A percentile compares a stretch with the other conserved stretches of the same genome.
Conservation (phyloP, 2,888 invertebrate species). For the Artemia sinica region DNA sequence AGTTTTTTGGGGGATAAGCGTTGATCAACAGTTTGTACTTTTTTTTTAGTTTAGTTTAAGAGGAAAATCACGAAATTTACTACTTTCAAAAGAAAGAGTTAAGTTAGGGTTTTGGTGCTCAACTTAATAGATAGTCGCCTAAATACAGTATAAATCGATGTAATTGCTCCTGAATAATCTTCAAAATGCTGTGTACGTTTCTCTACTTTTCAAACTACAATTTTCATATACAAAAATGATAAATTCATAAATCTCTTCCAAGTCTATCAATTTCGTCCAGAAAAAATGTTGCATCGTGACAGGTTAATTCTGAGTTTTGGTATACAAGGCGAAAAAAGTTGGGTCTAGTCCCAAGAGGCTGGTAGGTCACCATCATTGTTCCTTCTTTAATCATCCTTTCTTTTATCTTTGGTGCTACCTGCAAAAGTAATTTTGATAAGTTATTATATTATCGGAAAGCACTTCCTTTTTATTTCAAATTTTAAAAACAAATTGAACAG, state of each 20-base stretch:
- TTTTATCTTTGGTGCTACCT: conserved; percentile 79
- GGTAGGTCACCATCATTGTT: conserved; percentile 89
- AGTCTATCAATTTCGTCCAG: conserved; percentile 70
- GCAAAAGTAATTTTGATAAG: conserved; percentile 22
- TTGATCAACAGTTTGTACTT: no score
- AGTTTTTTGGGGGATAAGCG: no score
- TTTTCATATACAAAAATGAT: conserved; percentile 2
- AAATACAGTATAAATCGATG: no score
- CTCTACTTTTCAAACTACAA: not conserved
- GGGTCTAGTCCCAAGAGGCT: conserved; percentile 61
- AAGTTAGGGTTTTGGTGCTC: no score
- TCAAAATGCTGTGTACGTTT: no score
- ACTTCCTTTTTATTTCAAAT: no score
- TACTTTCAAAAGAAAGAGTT: no score
- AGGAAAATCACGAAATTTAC: no score
- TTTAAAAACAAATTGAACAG: no score
- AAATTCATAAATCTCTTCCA: conserved; percentile 45
- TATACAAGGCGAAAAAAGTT: conserved; percentile 90
- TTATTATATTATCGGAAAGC: not conserved
- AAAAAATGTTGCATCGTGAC: conserved; percentile 67
- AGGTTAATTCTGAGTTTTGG: conserved; percentile 69
- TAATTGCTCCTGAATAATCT: no score
- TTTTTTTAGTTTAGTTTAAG: no score
- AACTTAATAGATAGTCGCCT: no score
- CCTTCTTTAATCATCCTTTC: conserved; percentile 88